Conservation (phyloP, 2,797 vertebrate genomes). For the Psittacula echo region DNA sequence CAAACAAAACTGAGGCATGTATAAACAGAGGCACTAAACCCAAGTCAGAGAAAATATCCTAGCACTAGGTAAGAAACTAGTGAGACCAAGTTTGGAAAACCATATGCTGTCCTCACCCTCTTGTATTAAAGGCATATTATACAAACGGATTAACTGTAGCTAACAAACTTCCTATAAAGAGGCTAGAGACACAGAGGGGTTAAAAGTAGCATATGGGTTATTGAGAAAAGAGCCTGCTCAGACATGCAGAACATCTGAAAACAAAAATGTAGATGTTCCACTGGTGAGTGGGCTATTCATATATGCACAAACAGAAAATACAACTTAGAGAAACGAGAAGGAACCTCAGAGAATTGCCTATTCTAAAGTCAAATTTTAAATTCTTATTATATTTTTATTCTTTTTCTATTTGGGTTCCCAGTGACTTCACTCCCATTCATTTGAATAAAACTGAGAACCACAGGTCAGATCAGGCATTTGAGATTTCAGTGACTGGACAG, state of each 20-base stretch:
- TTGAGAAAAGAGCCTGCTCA: not conserved
- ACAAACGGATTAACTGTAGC: not conserved
- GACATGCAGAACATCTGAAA: not conserved
- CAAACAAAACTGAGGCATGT: slow-evolving; percentile 9
- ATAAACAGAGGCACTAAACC: slow-evolving; percentile 53
- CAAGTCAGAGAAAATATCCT: slow-evolving; percentile 37
- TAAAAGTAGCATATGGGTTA: not conserved
- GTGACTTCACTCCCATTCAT: not conserved
- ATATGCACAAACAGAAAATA: not conserved
- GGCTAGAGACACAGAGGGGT: not conserved
- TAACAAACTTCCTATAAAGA: not conserved
- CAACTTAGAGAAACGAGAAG: not conserved
- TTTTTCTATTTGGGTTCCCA: not conserved
- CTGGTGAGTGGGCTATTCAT: not conserved
- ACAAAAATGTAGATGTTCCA: not conserved
- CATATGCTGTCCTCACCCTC: not conserved
- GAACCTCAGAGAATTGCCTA: not conserved
- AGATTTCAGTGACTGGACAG: not conserved
- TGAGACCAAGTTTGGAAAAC: not conserved
- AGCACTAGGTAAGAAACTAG: not conserved
- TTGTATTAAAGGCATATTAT: slow-evolving; percentile 15
- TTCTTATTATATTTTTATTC: not conserved
- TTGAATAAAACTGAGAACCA: not conserved
- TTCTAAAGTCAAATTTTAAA: slow-evolving; percentile 12
- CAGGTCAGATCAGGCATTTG: not conserved